phyloP scores from a whole-genome alignment of 2,888 invertebrate species.

The Platerodrilus igneus region DNA sequence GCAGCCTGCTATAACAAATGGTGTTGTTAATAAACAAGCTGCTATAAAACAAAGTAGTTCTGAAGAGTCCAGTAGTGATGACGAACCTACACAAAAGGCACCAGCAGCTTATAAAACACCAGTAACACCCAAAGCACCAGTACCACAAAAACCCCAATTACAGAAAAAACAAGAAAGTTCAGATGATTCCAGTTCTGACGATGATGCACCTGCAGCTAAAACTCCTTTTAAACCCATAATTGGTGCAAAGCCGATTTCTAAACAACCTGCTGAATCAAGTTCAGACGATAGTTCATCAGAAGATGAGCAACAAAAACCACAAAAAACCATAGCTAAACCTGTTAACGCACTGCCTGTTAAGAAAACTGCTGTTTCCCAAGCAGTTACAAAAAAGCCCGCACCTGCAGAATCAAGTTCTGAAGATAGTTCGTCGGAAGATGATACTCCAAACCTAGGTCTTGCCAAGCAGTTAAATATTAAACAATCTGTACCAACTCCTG shows the following conservation, averaged over 20 bases:
- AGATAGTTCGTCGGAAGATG: constrained; percentile 44
- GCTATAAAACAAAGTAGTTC: constrained; percentile 21
- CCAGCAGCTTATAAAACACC: constrained; percentile 20
- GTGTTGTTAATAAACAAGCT: constrained; percentile 18
- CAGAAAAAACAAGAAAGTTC: constrained; percentile 29
- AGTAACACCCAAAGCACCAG: constrained; percentile 17
- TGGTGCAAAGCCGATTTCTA: not conserved
- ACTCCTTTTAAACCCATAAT: constrained; percentile 23
- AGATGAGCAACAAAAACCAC: constrained; percentile 36
- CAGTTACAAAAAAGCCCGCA: constrained; percentile 30
- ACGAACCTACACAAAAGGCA: constrained; percentile 18
- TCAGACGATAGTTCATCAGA: constrained; percentile 48
- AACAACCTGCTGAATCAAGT: constrained; percentile 40
- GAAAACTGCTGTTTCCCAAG: constrained; percentile 36
- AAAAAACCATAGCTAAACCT: constrained; percentile 27
- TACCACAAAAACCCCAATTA: constrained; percentile 15
- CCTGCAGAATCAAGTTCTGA: constrained; percentile 47
- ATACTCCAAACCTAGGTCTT: too few relatives aligned
- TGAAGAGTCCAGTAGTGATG: constrained; percentile 33
- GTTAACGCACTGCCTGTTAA: too few relatives aligned
- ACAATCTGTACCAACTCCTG: not conserved
- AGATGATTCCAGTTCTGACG: constrained; percentile 37
- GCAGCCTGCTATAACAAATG: constrained; percentile 23
- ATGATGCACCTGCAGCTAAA: constrained; percentile 28
- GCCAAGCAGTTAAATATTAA: too few relatives aligned